phyloP scores from a whole-genome alignment of 2,797 vertebrate genomes.

The Phalanger gymnotis region DNA sequence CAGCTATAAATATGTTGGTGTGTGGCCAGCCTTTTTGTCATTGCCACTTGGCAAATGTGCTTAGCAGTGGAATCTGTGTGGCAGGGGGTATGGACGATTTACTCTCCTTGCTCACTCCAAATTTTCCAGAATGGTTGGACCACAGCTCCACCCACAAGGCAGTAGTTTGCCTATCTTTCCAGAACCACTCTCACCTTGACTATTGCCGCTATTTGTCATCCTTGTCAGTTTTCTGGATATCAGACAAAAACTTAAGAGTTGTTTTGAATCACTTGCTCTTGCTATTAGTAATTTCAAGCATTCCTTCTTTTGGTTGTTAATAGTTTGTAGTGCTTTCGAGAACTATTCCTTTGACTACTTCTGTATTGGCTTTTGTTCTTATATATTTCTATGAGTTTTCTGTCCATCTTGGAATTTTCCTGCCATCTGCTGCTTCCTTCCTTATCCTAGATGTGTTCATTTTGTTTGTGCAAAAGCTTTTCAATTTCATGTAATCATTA shows the following conservation, averaged over 20 bases:
- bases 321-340: not conserved
- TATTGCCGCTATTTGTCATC: not conserved
- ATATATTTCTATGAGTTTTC: not conserved
- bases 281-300: not conserved
- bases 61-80: not conserved
- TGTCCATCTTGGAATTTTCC: not conserved
- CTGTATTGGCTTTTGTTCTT: not conserved
- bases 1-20: not conserved
- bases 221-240: not conserved
- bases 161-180: too few relatives aligned
- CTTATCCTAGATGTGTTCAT: not conserved
- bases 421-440: not conserved
- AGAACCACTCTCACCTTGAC: not conserved
- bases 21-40: not conserved
- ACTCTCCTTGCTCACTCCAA: not conserved
- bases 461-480: not conserved
- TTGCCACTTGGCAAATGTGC: not conserved
- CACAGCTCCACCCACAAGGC: too few relatives aligned
- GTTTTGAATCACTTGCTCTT: not conserved
- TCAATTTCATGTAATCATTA: not conserved
- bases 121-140: not conserved
- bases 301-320: not conserved
- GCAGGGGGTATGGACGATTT: not conserved
- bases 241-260: not conserved
- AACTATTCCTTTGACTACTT: not conserved